A percentile compares a stretch with the other conserved stretches of the same genome.
Evolutionary conservation across 1,140 invertebrate species (phyloP).

Genomic region (Mesaphorura yosii): DNA sequence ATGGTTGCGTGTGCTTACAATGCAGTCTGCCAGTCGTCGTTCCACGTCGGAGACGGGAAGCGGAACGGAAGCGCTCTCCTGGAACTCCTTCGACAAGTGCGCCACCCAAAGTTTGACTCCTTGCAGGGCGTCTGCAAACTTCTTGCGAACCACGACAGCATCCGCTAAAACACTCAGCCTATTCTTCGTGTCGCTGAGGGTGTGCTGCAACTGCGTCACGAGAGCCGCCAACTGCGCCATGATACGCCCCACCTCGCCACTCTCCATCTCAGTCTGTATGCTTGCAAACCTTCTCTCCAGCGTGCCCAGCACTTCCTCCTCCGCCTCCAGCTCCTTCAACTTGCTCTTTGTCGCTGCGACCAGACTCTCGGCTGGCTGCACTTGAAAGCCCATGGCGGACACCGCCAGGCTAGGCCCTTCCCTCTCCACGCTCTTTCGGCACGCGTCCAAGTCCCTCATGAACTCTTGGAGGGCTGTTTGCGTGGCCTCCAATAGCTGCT

Average conservation of each 20-base stretch:
- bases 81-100: slow-evolving; percentile 58
- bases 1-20: too few relatives aligned
- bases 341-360: slow-evolving; percentile 12
- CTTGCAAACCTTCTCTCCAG: slow-evolving; percentile 68
- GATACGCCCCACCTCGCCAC: slow-evolving; percentile 51
- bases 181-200: neutral
- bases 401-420: neutral
- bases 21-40: too few relatives aligned
- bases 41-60: slow-evolving; percentile 52
- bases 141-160: slow-evolving; percentile 9
- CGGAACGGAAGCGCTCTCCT: slow-evolving; percentile 47
- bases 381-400: slow-evolving; percentile 21
- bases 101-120: slow-evolving; percentile 66
- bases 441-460: slow-evolving; percentile 29
- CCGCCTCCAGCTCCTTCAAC: slow-evolving; percentile 70
- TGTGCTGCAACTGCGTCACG: slow-evolving; percentile 2
- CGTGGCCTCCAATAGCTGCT: slow-evolving; percentile 60
- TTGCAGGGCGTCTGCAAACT: slow-evolving; percentile 63
- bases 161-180: slow-evolving; percentile 15
- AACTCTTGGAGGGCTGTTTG: slow-evolving; percentile 55
- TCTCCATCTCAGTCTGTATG: slow-evolving; percentile 73
- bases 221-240: slow-evolving; percentile 55
- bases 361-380: slow-evolving; percentile 16
- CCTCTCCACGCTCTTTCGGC: slow-evolving; percentile 6
- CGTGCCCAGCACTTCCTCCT: slow-evolving; percentile 66